Percentiles rank a stretch among this genome's conserved stretches.
Evolutionary conservation across 2,797 vertebrate genomes (phyloP).

Genomic region (Paratrypauchen microcephalus): DNA sequence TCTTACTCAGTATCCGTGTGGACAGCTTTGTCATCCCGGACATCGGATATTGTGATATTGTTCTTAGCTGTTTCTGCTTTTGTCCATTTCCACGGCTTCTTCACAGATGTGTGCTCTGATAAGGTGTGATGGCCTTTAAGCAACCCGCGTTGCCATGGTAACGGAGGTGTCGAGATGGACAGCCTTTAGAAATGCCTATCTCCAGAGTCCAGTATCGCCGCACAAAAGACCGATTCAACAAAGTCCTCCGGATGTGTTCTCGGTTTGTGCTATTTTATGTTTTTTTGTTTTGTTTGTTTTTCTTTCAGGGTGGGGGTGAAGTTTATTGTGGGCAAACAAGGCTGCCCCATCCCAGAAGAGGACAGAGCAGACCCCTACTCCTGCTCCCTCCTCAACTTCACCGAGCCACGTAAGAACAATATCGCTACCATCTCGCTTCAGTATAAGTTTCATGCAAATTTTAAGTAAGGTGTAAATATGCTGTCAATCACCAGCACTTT

Average conservation of each 20-base stretch:
- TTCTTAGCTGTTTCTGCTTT: conserved; percentile 42
- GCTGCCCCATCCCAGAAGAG: conserved; percentile 89
- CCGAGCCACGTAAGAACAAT: conserved; percentile 80
- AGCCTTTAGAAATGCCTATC: conserved; percentile 43
- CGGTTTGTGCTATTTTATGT: background rate
- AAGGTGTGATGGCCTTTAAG: conserved; percentile 67
- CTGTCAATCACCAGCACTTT: too few relatives aligned
- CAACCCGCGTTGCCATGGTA: conserved; percentile 69
- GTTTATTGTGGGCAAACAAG: conserved; percentile 90
- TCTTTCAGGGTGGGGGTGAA: conserved; percentile 89
- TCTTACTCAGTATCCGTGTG: conserved; percentile 14
- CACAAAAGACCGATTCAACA: conserved; percentile 6
- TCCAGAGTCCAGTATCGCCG: conserved; percentile 35
- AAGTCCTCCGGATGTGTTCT: conserved; percentile 13
- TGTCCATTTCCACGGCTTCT: conserved; percentile 51
- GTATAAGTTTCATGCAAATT: background rate
- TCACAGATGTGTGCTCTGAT: conserved; percentile 57
- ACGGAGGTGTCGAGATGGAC: conserved; percentile 55
- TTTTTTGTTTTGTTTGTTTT: background rate
- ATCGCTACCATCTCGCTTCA: background rate
- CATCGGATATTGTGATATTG: conserved; percentile 41
- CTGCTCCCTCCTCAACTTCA: conserved; percentile 91
- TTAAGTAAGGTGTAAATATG: background rate
- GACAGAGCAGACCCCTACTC: conserved; percentile 94
- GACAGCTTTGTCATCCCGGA: conserved; percentile 44